Base-by-base conservation (phyloP, 1,140 invertebrate species). In the Papilio glaucus region DNA sequence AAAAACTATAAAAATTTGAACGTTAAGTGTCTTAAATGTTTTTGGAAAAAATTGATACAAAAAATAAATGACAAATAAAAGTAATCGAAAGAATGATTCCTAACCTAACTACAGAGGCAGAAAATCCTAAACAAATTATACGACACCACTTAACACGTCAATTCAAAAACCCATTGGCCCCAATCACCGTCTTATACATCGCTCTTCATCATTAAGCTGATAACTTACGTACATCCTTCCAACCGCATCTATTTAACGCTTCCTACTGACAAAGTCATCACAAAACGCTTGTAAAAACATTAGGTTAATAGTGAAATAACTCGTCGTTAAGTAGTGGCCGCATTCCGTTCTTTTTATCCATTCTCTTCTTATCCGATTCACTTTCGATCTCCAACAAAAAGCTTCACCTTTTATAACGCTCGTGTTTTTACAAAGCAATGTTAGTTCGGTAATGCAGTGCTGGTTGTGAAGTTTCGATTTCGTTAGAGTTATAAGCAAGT, bases 251-350 rank as follows among this genome's bases (percentile, higher is more conserved):
- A 12, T 57, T 57, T 57, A 57, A 57, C 49, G 10, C 49, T 9
- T 45, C 7, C 15, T 57, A 33, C 29, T 33, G 29, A 53, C 45
- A 7, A 65, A 65, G 4, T 65, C 62, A 63, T 38, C n/a, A 65
- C 33, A 41, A 37, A 38, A n/a, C 18, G 37, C 37, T 65, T 65
- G 37, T 65, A 65, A 39, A 62, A 65, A 65, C 62, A 65, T 65
- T 65, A 65, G 10, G n/a, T 39, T 65, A 65, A 65, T 21, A 65
- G 62, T 65, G 3, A 65, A 39, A 65, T 65, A 65, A 65, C 62
- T 41, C 62, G 15, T 38, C 6, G 21, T 33, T 65, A 65, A 65
- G 37, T 65, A 37, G 12, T 65, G 33, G 3, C 37, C 37, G 62
- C 37, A 65, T 65, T 65, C 62, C 62, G 21, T 12, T 12, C 33